phyloP scores from a whole-genome alignment of 2,113 vertebrate species.

The Onychostruthus taczanowskii region DNA sequence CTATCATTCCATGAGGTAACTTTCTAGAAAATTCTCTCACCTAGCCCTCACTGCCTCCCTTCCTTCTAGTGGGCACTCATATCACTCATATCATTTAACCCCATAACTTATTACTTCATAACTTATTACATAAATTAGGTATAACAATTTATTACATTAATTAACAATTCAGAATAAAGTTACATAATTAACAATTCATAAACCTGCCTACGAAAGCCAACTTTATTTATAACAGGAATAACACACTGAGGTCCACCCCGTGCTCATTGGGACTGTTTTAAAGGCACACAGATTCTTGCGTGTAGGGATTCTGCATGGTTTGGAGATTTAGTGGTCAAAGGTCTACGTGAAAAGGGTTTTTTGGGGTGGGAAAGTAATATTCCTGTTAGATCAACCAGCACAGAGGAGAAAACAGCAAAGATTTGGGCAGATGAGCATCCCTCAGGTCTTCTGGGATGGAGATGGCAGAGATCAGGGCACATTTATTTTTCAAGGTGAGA shows the following conservation, averaged over 20 bases:
- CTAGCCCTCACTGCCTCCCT: too few relatives aligned
- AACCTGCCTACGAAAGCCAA: too few relatives aligned
- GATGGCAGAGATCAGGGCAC: too few relatives aligned
- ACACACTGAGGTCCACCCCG: rapidly evolving
- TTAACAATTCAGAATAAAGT: too few relatives aligned
- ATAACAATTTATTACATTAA: too few relatives aligned
- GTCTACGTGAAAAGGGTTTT: rapidly evolving
- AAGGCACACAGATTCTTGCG: neutral
- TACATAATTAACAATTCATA: too few relatives aligned
- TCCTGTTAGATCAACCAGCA: neutral
- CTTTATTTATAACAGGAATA: neutral
- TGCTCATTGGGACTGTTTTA: rapidly evolving
- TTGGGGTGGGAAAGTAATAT: rapidly evolving
- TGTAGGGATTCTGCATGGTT: neutral
- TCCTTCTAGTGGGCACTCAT: too few relatives aligned
- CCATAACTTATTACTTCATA: too few relatives aligned
- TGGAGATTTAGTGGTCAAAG: neutral
- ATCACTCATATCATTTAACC: too few relatives aligned
- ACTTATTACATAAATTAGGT: too few relatives aligned
- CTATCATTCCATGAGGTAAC: too few relatives aligned
- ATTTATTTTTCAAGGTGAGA: neutral
- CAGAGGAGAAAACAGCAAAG: neutral
- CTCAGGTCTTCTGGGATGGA: neutral
- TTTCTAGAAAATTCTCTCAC: too few relatives aligned
- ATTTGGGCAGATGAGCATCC: neutral